phyloP scores from a whole-genome alignment of 2,113 vertebrate species.

The Tyrannus savana region DNA sequence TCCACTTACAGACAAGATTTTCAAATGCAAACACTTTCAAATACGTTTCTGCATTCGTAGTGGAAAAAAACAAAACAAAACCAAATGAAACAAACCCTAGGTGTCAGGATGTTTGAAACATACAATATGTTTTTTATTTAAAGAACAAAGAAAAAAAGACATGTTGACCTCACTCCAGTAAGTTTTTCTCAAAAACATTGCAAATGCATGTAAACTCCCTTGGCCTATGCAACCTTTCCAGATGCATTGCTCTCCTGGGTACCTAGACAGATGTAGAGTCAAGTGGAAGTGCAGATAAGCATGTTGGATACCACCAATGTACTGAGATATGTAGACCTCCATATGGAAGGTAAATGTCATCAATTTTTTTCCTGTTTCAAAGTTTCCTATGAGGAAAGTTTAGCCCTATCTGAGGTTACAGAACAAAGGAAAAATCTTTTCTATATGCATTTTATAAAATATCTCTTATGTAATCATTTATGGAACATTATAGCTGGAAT shows the following conservation, averaged over 20 bases:
- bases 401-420: neutral
- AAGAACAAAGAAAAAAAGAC: neutral
- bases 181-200: conserved; percentile 44
- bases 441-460: neutral
- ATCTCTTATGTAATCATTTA: neutral
- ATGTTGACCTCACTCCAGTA: conserved; percentile 35
- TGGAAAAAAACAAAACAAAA: neutral
- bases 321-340: neutral
- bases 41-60: neutral
- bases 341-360: conserved; percentile 19
- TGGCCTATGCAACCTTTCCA: conserved; percentile 69
- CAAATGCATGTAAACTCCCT: conserved; percentile 48
- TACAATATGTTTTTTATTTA: conserved; percentile 43
- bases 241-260: conserved; percentile 57
- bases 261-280: conserved; percentile 34
- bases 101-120: neutral
- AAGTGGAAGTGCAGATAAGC: conserved; percentile 61
- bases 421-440: neutral
- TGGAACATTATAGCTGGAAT: neutral
- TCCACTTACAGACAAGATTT: neutral
- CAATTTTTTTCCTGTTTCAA: neutral
- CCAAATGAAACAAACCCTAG: neutral
- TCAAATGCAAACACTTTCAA: neutral
- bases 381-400: neutral
- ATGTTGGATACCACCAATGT: neutral